These are phyloP conservation scores for Cenopis cana DNA, from an alignment of 2,888 invertebrate species.

Conservation along the genomic window DNA sequence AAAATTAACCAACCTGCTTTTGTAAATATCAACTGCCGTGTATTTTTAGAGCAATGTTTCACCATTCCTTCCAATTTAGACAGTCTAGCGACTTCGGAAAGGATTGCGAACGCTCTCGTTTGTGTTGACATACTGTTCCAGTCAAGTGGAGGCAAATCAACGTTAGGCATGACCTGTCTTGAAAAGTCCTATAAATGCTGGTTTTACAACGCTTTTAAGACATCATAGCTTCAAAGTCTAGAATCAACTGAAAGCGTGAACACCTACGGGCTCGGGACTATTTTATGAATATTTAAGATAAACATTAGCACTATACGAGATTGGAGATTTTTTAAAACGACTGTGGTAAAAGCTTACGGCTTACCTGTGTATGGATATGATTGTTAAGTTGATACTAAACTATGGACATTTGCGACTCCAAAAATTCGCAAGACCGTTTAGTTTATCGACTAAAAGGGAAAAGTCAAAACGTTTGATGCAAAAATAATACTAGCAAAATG, in stretches of 20 bases:
- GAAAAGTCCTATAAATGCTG: neutral
- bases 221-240: neutral
- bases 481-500: no score
- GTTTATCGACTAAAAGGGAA: no score
- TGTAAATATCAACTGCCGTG: slow-evolving; percentile 13
- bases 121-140: slow-evolving; percentile 30
- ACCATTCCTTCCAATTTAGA: slow-evolving; percentile 33
- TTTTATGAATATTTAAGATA: slow-evolving; percentile 18
- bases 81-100: slow-evolving; percentile 29
- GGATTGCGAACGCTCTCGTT: slow-evolving; percentile 7
- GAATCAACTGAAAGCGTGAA: slow-evolving; percentile 21
- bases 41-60: slow-evolving; percentile 27
- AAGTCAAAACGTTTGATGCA: no score
- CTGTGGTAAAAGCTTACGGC: no score
- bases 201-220: neutral
- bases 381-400: no score
- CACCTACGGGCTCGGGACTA: slow-evolving; percentile 10
- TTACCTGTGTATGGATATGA: no score
- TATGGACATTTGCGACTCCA: no score
- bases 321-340: no score
- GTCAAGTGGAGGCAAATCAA: slow-evolving; percentile 29
- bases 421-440: no score
- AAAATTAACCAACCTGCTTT: neutral
- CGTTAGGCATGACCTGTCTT: neutral
- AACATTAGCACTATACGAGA: slow-evolving; percentile 2